Percentiles rank a stretch among this genome's conserved stretches.
phyloP scores from a whole-genome alignment of 2,797 vertebrate genomes.

The Typhlichthys subterraneus region DNA sequence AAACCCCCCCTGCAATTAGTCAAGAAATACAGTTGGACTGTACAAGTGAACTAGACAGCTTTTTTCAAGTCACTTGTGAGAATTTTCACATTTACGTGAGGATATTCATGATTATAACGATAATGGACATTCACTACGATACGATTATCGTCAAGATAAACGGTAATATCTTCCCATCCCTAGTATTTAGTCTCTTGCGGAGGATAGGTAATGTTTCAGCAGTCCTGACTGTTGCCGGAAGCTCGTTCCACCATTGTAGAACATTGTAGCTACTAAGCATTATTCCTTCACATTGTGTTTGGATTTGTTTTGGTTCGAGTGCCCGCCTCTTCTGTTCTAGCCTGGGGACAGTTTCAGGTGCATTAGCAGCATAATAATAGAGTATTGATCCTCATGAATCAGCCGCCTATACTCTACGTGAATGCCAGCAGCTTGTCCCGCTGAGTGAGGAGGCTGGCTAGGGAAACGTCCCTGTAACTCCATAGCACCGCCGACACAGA shows the following conservation, averaged over 20 bases:
- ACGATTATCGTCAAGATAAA: too few relatives aligned
- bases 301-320: constrained; percentile 6
- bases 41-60: too few relatives aligned
- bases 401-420: constrained; percentile 28
- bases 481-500: constrained; percentile 24
- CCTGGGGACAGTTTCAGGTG: constrained; percentile 37
- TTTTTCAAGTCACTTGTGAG: too few relatives aligned
- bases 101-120: too few relatives aligned
- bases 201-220: too few relatives aligned
- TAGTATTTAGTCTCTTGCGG: too few relatives aligned
- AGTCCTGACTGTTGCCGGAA: too few relatives aligned
- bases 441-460: constrained; percentile 36
- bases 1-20: constrained; percentile 1
- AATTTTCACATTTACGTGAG: too few relatives aligned
- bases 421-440: constrained; percentile 43
- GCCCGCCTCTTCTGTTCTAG: constrained; percentile 15
- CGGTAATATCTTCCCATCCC: too few relatives aligned
- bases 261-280: constrained; percentile 22
- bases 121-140: too few relatives aligned
- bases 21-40: too few relatives aligned
- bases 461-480: constrained; percentile 30
- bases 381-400: constrained; percentile 64
- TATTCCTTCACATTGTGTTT: constrained; percentile 5
- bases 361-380: constrained; percentile 54
- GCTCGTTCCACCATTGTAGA: too few relatives aligned